Base-by-base conservation (phyloP, 1,140 invertebrate genomes). In the Listronotus bonariensis region DNA sequence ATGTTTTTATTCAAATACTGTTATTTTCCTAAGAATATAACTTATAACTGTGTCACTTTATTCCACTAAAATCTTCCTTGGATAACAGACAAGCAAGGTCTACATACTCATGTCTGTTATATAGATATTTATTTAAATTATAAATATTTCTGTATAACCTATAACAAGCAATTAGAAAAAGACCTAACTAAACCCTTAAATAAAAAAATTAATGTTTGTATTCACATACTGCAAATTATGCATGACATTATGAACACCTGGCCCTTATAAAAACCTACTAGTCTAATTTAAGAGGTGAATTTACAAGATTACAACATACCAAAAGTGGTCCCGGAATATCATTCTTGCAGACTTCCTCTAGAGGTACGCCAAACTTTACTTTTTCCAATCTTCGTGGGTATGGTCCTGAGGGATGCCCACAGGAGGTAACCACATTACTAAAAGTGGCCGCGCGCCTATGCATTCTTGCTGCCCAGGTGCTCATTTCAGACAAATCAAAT, bases 321-420 rank as follows among this genome's bases (percentile, higher is more conserved):
- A 95, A 82, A 71, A 95, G 82, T 54, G 93, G 92, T 58, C 92
- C 93, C 66, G 93, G 93, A 80, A 96, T 93, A 81, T 95, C 93
- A 79, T 92, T 92, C 78, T 95, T 93, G 81, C 93, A 96, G 41
- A 95, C 92, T 86, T 94, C 91, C 72, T 92, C 89, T 36, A 96
- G 81, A 15, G 92, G 88, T 63, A 90, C 90, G 64, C 93, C 93
- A 82, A 96, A 96, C 80, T 95, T 96, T 10, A 96, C 94, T 86
- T 95, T 95, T 82, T 95, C 92, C 61, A 95, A 83, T 75, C 92
- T 83, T 70, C 91, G 84, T 2, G 90, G 88, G 78, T 92, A 92
- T 18, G 90, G 91, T 48, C 79, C 86, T 48, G 81, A 86, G 18
- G 88, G 89, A 82, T 88, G 92, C 67, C 87, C 91, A 80, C 92